Evolutionary conservation across 2,113 vertebrate genomes (phyloP).

Genomic region (Pleuronectes platessa): DNA sequence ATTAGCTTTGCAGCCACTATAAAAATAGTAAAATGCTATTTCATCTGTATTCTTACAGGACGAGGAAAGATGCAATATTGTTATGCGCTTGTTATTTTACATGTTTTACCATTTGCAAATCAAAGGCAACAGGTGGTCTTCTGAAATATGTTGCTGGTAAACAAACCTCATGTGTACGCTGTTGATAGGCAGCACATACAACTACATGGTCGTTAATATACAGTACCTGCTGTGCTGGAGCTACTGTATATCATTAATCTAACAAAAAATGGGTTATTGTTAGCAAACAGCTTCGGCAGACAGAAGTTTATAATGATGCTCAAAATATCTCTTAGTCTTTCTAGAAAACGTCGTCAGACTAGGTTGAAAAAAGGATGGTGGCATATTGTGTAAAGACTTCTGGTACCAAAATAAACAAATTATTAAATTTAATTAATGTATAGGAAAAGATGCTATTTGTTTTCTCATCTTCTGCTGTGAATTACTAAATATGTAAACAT

Average conservation of each 20-base stretch:
- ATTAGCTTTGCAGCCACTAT: background rate
- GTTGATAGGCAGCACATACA: slow-evolving; percentile 14
- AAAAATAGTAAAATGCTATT: slow-evolving; percentile 14
- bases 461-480: too few species aligned
- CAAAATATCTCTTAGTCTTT: background rate
- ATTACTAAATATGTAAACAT: too few species aligned
- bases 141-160: background rate
- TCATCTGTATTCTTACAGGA: slow-evolving; percentile 22
- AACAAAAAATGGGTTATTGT: background rate
- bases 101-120: slow-evolving; percentile 10
- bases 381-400: background rate
- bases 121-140: slow-evolving; percentile 5
- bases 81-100: slow-evolving; percentile 2
- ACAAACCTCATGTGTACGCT: slow-evolving; percentile 19
- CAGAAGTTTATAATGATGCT: slow-evolving; percentile 1
- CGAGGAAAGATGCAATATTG: background rate
- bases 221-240: background rate
- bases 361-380: too few species aligned
- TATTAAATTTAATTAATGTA: too few species aligned
- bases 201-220: background rate
- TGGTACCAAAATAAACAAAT: background rate
- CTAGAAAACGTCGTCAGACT: background rate
- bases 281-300: background rate
- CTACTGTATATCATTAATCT: too few species aligned
- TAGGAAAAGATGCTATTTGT: too few species aligned